Base-by-base conservation (phyloP, 2,888 invertebrate species). In the Tetropium fuscum region DNA sequence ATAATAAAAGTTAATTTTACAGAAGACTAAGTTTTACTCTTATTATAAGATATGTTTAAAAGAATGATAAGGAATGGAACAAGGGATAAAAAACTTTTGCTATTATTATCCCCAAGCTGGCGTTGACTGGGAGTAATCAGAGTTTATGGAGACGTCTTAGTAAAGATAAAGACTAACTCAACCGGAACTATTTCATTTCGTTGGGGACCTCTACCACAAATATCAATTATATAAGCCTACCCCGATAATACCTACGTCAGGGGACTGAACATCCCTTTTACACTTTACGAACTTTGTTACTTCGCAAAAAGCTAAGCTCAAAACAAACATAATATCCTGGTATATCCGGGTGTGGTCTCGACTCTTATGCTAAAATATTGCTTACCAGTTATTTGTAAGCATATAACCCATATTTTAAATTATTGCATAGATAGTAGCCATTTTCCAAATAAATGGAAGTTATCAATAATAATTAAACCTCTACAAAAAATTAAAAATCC, bases 131-230 rank as follows among this genome's bases (percentile, higher is more conserved):
- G 66, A 69, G 75, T 80, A 80, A 80, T 80, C 80, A 80, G 80
- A 77, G 79, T 80, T 80, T 80, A 80, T 80, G 78, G 78, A 78
- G 78, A 80, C 78, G 77, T 79, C 78, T 75, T 77, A 75, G 76
- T 72, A 69, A 75, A 79, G 79, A 80, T 80, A 79, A 80, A 79
- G 77, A 74, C 71, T 77, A 77, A 78, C 75, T 75, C 77, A 78
- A 77, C 76, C 72, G 73, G 72, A 76, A 78, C 77, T 75, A 78
- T 80, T 80, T 79, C 78, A 79, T 78, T 79, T 74, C 68, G 70
- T 68, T 68, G 71, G 76, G 72, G 74, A 72, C 73, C 70, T 71
- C 60, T 64, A 72, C 77, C 78, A 75, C 79, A 79, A 80, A 80
- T 80, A 79, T 79, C 79, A 80, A 80, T 75, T 80, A 80, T n/a